A percentile compares a stretch with the other conserved stretches of the same genome.
Conservation (phyloP, 1,140 invertebrate species). For the Aplysia californica region DNA sequence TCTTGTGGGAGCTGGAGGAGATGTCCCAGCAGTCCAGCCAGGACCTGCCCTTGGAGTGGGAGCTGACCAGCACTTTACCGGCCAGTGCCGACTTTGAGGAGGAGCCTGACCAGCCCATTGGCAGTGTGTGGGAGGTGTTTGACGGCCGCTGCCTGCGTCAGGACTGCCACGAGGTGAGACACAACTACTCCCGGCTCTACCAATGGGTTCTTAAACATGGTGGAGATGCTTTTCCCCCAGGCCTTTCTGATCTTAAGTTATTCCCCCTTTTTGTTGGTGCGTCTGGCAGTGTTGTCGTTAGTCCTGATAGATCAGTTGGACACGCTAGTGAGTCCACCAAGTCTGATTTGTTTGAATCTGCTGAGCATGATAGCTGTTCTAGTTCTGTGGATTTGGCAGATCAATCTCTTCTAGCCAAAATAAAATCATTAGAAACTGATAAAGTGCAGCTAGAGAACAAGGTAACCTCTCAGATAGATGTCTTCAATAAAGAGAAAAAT, state of each 20-base stretch:
- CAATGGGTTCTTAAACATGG: slow-evolving; percentile 28
- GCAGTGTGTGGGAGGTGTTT: slow-evolving; percentile 39
- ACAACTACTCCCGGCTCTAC: slow-evolving; percentile 29
- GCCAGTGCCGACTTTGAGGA: slow-evolving; percentile 9
- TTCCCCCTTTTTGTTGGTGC: no score
- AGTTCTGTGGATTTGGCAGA: no score
- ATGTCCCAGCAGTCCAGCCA: slow-evolving; percentile 35
- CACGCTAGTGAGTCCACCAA: no score
- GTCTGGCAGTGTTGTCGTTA: no score
- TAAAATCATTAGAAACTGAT: slow-evolving; percentile 22
- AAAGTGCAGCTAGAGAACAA: slow-evolving; percentile 31
- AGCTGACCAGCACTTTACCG: slow-evolving; percentile 26
- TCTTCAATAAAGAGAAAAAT: slow-evolving; percentile 38
- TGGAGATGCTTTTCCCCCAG: slow-evolving; percentile 6
- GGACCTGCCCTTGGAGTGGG: slow-evolving; percentile 41
- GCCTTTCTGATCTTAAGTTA: neutral
- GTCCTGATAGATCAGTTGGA: no score
- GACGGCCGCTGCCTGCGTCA: slow-evolving; percentile 35
- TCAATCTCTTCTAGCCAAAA: slow-evolving; percentile 12
- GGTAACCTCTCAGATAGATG: slow-evolving; percentile 25
- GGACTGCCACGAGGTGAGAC: slow-evolving; percentile 41
- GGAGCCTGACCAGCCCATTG: neutral
- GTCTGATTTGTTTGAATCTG: no score
- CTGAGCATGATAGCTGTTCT: no score
- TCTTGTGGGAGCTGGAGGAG: slow-evolving; percentile 39